Conservation (phyloP, 2,113 vertebrate genomes). For the Coptodon bakossiorum region DNA sequence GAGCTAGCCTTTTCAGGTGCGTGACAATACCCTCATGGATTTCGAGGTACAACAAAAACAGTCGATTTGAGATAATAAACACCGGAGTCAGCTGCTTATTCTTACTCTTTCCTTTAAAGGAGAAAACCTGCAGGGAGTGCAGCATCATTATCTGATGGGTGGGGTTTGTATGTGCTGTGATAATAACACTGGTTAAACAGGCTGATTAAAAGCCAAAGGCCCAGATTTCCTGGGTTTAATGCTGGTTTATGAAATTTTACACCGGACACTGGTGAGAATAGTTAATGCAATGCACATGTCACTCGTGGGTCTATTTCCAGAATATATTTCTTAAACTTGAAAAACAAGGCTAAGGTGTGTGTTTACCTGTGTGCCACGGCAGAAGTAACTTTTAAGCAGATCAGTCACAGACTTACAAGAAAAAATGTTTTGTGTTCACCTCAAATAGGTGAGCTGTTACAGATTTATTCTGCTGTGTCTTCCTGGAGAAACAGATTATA, state of each 20-base stretch:
- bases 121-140: background rate
- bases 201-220: background rate
- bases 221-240: background rate
- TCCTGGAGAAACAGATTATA: background rate
- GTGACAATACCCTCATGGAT: background rate
- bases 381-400: background rate
- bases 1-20: background rate
- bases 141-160: background rate
- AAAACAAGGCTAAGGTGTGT: background rate
- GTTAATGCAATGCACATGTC: background rate
- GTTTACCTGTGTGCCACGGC: fast-evolving
- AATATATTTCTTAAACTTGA: background rate
- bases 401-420: background rate
- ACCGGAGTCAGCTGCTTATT: background rate
- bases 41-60: background rate
- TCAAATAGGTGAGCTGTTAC: background rate
- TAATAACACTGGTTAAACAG: background rate
- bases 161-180: background rate
- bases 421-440: background rate
- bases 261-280: background rate
- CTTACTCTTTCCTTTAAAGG: background rate
- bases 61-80: background rate
- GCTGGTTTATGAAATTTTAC: background rate
- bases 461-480: background rate
- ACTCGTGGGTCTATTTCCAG: background rate